Evolutionary conservation across 2,113 vertebrate genomes (phyloP).

Genomic region (Sarotherodon lohbergeri): DNA sequence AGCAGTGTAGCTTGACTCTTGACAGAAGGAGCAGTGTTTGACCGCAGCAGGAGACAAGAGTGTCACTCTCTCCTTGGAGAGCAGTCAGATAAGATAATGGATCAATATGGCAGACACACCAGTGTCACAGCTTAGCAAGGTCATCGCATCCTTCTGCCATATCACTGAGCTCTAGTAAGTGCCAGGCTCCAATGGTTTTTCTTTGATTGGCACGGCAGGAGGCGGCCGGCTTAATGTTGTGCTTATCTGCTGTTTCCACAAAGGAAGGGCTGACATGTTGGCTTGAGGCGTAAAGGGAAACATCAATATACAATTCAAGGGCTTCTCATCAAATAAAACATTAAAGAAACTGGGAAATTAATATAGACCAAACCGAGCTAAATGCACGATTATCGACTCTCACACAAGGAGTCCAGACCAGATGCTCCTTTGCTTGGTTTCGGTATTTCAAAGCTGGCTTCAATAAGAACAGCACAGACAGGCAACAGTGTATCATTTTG

Average conservation of each 20-base stretch:
- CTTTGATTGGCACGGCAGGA: slow-evolving; percentile 31
- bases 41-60: slow-evolving; percentile 15
- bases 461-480: neutral
- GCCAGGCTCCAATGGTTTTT: neutral
- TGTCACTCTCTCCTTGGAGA: neutral
- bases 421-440: neutral
- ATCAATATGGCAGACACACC: slow-evolving; percentile 35
- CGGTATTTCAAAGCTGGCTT: neutral
- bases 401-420: neutral
- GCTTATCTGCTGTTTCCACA: slow-evolving; percentile 23
- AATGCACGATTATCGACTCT: neutral
- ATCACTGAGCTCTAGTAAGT: neutral
- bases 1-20: neutral
- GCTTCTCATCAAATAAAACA: neutral
- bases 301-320: neutral
- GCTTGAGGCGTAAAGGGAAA: neutral
- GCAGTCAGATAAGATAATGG: slow-evolving; percentile 17
- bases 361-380: neutral
- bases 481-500: neutral
- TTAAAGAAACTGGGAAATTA: neutral
- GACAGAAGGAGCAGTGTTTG: neutral
- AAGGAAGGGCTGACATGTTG: neutral
- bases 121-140: slow-evolving; percentile 23
- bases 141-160: slow-evolving; percentile 12
- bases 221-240: neutral